Evolutionary conservation across 2,888 invertebrate genomes (phyloP), one percentile per base, ranked within the genome.

Genomic region (Noctuana brunneofusca): DNA sequence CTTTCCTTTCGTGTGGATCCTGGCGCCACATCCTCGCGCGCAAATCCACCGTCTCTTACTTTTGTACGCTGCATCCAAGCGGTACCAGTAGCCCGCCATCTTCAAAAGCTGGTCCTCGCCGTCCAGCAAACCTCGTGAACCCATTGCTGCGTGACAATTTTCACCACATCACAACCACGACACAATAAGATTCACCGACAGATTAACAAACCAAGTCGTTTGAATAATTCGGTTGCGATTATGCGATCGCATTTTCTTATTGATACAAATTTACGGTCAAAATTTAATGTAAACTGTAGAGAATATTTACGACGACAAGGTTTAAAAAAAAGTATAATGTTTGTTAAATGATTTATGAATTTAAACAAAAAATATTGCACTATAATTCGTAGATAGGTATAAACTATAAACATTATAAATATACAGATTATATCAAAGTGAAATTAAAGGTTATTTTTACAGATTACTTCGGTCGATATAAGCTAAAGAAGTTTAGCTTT

Each of bases 31-130:
- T 63, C 81, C 87, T 18, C 83, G 78, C 0, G 91, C 89, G 74
- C 92, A 92, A 14, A 77, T 68, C 92, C 92, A 92, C 3, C 92
- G 78, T 58, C 90, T 74, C 71, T 87, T 88, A 63, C 70, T 71
- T 57, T 74, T 71, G 74, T 86, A 87, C 68, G 82, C 76, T 2
- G 74, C 81, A 56, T 90, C 89, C 72, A 90, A 70, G 56, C 75
- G 78, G 76, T 90, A 90, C 89, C 87, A 88, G 70, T 78, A 78
- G 1, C 81, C 83, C 30, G 84, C 82, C 72, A 87, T 82, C 75
- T 84, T 86, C 68, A 91, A 69, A 69, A 87, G 68, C 64, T 24
- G 55, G 5, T 71, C 76, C 57, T 68, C 76, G 41, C 66, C 66
- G 65, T 72, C 75, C 18, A 38, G 24, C 35, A 2, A 30, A 35